A percentile compares a stretch with the other conserved stretches of the same genome.
Conservation (phyloP, 2,797 vertebrate genomes). For the Falco peregrinus region DNA sequence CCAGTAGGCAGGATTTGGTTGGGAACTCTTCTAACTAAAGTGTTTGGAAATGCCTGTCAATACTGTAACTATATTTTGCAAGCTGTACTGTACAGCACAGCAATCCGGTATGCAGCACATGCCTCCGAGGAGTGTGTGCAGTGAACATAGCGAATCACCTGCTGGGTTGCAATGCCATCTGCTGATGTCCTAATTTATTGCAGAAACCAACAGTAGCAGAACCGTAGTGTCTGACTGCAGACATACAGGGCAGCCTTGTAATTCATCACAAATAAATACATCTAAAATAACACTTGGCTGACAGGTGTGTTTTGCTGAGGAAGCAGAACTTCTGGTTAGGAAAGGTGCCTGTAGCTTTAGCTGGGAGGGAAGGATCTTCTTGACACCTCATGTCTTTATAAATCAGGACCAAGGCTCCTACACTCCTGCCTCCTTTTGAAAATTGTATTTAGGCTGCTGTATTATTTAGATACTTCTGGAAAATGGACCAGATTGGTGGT, state of each 20-base stretch:
- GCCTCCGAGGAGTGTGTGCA: neutral
- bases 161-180: constrained; percentile 58
- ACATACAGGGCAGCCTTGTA: neutral
- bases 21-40: neutral
- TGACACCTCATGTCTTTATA: neutral
- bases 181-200: neutral
- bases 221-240: neutral
- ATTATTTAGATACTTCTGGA: neutral
- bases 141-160: neutral
- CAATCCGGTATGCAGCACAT: neutral
- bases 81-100: neutral
- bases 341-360: neutral
- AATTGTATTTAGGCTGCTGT: neutral
- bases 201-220: neutral
- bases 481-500: neutral
- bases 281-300: neutral
- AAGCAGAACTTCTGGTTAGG: neutral
- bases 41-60: neutral
- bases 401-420: neutral
- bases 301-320: neutral
- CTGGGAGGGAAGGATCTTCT: neutral
- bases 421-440: neutral
- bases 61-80: neutral
- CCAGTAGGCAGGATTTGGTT: neutral
- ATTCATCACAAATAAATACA: neutral